Conservation (phyloP, 2,113 vertebrate genomes). For the Dolichallabes microphthalmus region DNA sequence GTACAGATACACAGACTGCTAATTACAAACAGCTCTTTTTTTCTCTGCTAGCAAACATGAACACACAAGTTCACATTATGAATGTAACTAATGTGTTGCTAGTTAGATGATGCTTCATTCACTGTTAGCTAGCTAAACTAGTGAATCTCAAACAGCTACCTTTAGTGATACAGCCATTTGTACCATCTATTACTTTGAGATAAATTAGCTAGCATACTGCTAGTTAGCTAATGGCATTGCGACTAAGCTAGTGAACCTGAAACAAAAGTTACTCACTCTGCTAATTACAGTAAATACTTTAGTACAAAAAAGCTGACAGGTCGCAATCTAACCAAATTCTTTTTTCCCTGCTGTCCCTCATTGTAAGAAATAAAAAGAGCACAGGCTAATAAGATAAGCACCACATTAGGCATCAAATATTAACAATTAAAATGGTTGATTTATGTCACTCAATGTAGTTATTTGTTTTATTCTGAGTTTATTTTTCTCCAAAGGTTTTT, state of each 20-base stretch:
- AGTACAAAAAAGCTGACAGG: background rate
- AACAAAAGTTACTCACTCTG: background rate
- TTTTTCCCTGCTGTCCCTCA: background rate
- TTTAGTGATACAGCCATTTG: background rate
- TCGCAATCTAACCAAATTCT: background rate
- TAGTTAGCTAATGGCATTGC: background rate
- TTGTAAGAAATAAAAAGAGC: constrained; percentile 3
- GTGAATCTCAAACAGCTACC: background rate
- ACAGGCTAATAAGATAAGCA: background rate
- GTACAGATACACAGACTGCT: background rate
- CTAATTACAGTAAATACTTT: background rate
- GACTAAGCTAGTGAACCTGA: background rate
- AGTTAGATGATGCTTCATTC: background rate
- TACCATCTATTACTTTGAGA: background rate
- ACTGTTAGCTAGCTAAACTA: background rate
- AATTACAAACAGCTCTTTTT: background rate
- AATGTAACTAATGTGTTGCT: background rate
- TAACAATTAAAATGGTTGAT: constrained; percentile 4
- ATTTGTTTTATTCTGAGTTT: background rate
- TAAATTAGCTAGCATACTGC: background rate
- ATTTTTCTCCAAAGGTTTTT: background rate
- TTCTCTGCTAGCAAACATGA: background rate
- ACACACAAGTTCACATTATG: background rate
- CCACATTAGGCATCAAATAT: background rate
- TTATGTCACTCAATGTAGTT: background rate